Evolutionary conservation across 1,140 invertebrate species (phyloP).

Genomic region (Rhagoletis pomonella): DNA sequence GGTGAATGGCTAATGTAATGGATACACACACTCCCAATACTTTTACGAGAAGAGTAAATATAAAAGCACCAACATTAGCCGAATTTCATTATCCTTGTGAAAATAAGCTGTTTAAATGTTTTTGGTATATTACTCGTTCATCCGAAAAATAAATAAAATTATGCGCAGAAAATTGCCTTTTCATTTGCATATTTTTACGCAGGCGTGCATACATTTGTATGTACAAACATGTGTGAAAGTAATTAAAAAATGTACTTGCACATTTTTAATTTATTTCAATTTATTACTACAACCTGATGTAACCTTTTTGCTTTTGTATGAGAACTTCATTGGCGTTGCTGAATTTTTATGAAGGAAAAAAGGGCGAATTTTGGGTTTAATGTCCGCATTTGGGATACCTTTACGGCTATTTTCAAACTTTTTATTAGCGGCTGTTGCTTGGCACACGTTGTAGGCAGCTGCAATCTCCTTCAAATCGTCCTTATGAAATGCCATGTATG

Average conservation of each 20-base stretch:
- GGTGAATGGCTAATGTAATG: background rate
- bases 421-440: constrained; percentile 6
- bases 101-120: background rate
- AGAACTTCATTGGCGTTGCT: no score
- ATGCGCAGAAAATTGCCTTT: background rate
- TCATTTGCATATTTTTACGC: constrained; percentile 3
- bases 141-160: constrained; percentile 18
- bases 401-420: constrained; percentile 19
- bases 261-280: constrained; percentile 50
- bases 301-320: no score
- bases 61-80: background rate
- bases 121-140: background rate
- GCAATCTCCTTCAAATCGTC: constrained; percentile 33
- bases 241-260: constrained; percentile 41
- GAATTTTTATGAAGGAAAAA: background rate
- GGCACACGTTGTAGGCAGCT: background rate
- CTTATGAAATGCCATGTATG: background rate
- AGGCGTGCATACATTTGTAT: no score
- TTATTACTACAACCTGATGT: background rate
- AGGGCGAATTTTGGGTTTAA: constrained; percentile 33
- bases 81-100: constrained; percentile 6
- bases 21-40: background rate
- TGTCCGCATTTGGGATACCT: constrained; percentile 21
- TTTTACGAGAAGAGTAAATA: background rate
- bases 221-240: background rate